phyloP scores from a whole-genome alignment of 2,113 vertebrate species.

The human region DNA sequence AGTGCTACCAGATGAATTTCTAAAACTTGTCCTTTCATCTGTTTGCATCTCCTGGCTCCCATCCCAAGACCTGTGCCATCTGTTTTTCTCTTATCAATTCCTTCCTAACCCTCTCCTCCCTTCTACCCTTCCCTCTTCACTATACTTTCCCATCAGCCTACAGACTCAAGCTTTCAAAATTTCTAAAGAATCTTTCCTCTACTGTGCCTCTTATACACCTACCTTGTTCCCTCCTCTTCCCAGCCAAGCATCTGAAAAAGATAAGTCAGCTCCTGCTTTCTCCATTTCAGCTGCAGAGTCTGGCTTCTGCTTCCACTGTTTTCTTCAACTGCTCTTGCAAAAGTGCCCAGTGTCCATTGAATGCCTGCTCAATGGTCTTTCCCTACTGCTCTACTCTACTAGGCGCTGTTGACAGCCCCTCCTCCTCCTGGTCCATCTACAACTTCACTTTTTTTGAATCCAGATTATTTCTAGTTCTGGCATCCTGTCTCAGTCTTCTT shows the following conservation, averaged over 20 bases:
- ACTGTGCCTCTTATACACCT: neutral
- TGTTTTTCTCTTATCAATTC: neutral
- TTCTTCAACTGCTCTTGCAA: neutral
- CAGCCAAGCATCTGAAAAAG: neutral
- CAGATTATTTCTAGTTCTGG: neutral
- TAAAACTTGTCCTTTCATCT: conserved; percentile 10
- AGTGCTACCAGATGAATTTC: conserved; percentile 21
- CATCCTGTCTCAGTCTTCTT: neutral
- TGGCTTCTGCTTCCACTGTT: neutral
- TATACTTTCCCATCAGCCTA: neutral
- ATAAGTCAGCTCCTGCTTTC: neutral
- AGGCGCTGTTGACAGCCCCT: neutral
- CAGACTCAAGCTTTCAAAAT: neutral
- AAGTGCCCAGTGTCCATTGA: neutral
- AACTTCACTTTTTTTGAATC: neutral
- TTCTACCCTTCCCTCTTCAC: neutral
- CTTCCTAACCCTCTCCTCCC: neutral
- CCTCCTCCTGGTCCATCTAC: neutral
- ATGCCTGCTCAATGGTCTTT: neutral
- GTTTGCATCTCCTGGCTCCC: neutral
- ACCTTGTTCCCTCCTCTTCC: neutral
- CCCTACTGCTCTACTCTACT: neutral
- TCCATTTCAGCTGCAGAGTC: neutral
- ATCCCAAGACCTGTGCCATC: neutral
- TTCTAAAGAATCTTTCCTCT: neutral